Evolutionary conservation across 2,113 vertebrate species (phyloP).

Genomic region (Sinocyclocheilus anophthalmus): DNA sequence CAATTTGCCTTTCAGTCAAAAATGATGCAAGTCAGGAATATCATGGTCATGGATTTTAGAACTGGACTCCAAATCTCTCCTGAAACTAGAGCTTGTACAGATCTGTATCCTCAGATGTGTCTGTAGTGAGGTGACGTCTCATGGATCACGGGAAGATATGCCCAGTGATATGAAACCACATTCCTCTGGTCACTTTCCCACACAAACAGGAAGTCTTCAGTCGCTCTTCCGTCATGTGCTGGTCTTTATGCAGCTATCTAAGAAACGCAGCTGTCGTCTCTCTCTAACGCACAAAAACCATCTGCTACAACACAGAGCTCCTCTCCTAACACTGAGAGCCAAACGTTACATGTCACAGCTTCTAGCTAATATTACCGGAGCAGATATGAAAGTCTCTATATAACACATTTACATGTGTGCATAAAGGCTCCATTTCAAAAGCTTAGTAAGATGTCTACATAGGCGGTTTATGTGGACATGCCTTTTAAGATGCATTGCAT

Average conservation of each 20-base stretch:
- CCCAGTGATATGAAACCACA: slow-evolving; percentile 17
- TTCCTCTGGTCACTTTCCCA: slow-evolving; percentile 41
- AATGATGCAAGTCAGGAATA: neutral
- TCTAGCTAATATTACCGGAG: neutral
- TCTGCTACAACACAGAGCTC: slow-evolving; percentile 8
- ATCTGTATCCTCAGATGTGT: neutral
- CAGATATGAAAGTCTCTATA: neutral
- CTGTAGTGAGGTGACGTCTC: neutral
- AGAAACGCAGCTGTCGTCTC: slow-evolving; percentile 34
- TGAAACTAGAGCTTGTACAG: neutral
- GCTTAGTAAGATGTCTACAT: too few relatives aligned
- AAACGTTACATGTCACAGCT: neutral
- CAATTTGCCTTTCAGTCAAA: neutral
- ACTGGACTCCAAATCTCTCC: neutral
- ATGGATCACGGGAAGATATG: slow-evolving; percentile 17
- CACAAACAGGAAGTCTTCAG: slow-evolving; percentile 51
- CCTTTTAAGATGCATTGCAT: neutral
- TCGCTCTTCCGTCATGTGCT: slow-evolving; percentile 33
- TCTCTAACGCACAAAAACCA: slow-evolving; percentile 8
- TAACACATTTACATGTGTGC: neutral
- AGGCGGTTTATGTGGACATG: too few relatives aligned
- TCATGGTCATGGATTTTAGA: neutral
- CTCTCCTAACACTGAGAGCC: neutral
- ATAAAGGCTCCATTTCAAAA: neutral
- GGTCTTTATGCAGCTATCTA: slow-evolving; percentile 6